Evolutionary conservation across 2,797 vertebrate species (phyloP).

Genomic region (Tapera naevia): DNA sequence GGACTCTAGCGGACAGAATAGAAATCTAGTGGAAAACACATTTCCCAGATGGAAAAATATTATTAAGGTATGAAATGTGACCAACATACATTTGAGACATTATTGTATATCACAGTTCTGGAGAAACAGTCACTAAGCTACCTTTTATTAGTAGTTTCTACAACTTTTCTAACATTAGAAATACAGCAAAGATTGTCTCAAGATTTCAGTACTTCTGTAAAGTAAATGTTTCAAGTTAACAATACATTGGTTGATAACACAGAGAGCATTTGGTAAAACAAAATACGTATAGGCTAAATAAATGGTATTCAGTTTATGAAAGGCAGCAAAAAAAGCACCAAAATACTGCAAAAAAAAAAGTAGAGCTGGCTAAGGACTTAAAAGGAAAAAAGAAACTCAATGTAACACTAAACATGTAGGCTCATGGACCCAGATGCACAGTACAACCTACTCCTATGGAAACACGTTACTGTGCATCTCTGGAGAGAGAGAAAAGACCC

Average conservation of each 20-base stretch:
- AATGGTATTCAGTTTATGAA: background rate
- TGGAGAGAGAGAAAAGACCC: background rate
- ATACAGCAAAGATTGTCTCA: conserved; percentile 55
- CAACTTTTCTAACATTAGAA: conserved; percentile 37
- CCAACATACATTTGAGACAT: conserved; percentile 22
- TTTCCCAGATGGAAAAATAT: background rate
- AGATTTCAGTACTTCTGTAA: conserved; percentile 16
- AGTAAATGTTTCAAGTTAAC: conserved; percentile 41
- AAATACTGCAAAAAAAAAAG: background rate
- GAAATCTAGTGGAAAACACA: conserved; percentile 6
- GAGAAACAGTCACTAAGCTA: conserved; percentile 54
- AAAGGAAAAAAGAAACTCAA: background rate
- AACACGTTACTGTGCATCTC: background rate
- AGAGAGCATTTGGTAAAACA: background rate
- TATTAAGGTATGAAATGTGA: background rate
- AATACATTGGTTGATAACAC: conserved; percentile 2
- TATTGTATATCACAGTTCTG: conserved; percentile 13
- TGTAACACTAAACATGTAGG: background rate
- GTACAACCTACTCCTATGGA: background rate
- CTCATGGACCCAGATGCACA: background rate
- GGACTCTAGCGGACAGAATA: background rate
- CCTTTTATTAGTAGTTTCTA: conserved; percentile 54
- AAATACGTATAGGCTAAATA: background rate
- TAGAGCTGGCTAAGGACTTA: background rate
- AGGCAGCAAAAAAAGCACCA: conserved; percentile 30